These are phyloP conservation scores for Octodon degus DNA, from an alignment of 2,113 vertebrate species.

Conservation along the genomic window DNA sequence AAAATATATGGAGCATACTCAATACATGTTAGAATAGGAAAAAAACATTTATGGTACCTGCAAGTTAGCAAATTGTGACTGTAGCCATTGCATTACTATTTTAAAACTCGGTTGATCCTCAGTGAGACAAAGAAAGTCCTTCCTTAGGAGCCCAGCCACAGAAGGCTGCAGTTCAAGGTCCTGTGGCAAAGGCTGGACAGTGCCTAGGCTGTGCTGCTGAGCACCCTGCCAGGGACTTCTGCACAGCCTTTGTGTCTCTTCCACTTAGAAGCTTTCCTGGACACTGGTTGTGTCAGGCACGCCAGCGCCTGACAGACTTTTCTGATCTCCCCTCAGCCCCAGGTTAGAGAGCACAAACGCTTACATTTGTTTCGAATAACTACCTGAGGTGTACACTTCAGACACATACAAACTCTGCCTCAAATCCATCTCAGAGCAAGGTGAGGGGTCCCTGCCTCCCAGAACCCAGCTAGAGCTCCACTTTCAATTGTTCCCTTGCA, in stretches of 20 bases:
- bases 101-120: background rate
- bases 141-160: background rate
- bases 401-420: background rate
- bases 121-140: background rate
- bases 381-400: background rate
- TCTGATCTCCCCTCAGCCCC: background rate
- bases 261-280: background rate
- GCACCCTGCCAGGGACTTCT: background rate
- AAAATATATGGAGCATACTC: background rate
- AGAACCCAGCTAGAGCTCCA: background rate
- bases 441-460: background rate
- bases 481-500: background rate
- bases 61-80: background rate
- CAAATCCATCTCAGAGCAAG: background rate
- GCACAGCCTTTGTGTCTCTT: background rate
- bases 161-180: background rate
- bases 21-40: background rate
- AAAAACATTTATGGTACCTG: background rate
- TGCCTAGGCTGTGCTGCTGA: background rate
- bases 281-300: background rate
- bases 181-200: background rate
- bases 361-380: background rate
- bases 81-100: slow-evolving; percentile 1
- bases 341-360: background rate
- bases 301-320: background rate